These are phyloP conservation scores for Amyelois transitella DNA, from an alignment of 1,140 invertebrate species.

Conservation along the genomic window DNA sequence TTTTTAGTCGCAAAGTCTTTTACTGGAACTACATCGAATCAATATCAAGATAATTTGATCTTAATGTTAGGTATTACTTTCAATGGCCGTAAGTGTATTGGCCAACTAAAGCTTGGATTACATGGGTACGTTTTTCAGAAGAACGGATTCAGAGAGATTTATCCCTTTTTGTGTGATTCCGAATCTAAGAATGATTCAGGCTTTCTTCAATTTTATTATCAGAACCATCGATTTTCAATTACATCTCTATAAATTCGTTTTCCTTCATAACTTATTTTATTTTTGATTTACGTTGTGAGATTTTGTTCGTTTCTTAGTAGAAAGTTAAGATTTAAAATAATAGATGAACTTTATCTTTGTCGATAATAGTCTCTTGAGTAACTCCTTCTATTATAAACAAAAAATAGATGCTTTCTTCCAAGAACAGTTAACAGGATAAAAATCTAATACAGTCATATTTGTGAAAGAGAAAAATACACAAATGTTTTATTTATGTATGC, in stretches of 20 bases:
- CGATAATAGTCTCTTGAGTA: not conserved
- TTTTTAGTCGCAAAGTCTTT: not conserved
- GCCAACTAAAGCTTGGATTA: not conserved
- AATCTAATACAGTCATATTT: no score
- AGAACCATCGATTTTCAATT: not conserved
- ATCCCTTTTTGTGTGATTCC: not conserved
- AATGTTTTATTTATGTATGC: not conserved
- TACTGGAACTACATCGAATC: no score
- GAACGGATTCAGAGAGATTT: not conserved
- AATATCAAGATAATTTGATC: not conserved
- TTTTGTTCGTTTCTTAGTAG: no score
- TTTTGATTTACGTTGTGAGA: no score
- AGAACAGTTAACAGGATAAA: no score
- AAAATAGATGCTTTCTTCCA: not conserved
- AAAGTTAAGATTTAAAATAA: no score
- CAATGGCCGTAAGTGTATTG: not conserved
- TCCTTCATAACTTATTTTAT: no score
- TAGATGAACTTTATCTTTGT: no score
- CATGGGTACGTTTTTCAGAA: not conserved
- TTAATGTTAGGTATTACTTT: not conserved
- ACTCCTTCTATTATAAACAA: not conserved
- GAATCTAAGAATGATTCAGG: not conserved
- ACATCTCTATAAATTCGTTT: not conserved
- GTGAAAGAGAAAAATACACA: no score
- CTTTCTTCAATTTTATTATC: not conserved